Evolutionary conservation across 2,113 vertebrate species (phyloP).

Genomic region (Microcebus ravelobensis): DNA sequence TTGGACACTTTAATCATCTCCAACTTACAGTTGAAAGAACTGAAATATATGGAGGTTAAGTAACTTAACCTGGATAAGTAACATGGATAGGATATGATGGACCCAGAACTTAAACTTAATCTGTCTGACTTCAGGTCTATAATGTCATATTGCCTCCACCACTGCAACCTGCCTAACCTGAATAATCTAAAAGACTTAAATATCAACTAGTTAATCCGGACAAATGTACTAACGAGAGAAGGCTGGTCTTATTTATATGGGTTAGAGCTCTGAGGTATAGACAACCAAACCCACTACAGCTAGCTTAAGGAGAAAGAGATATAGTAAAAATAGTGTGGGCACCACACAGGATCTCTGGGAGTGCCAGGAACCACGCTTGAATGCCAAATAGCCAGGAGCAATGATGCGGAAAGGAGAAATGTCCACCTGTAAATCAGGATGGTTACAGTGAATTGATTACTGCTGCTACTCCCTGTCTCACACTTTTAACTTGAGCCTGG

Average conservation of each 20-base stretch:
- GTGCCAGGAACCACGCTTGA: neutral
- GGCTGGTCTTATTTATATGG: neutral
- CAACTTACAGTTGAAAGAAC: constrained; percentile 10
- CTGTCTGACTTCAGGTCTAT: neutral
- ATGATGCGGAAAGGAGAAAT: neutral
- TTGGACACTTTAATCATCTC: neutral
- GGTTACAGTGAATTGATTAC: neutral
- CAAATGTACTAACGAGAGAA: neutral
- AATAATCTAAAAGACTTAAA: neutral
- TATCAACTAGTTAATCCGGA: neutral
- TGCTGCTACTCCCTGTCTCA: neutral
- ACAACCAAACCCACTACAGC: neutral
- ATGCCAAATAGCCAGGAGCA: neutral
- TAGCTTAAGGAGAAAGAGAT: neutral
- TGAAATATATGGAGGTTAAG: constrained; percentile 10
- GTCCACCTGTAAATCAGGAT: neutral
- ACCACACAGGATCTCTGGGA: neutral
- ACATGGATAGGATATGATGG: neutral
- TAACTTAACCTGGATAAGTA: neutral
- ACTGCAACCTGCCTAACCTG: neutral
- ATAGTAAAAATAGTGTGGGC: neutral
- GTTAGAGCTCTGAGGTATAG: neutral
- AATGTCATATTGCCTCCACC: neutral
- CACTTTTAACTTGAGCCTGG: neutral
- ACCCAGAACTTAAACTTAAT: neutral